Evolutionary conservation across 1,140 invertebrate genomes (phyloP), one percentile per base, ranked within the genome.

Genomic region (Drosophila bipectinata): DNA sequence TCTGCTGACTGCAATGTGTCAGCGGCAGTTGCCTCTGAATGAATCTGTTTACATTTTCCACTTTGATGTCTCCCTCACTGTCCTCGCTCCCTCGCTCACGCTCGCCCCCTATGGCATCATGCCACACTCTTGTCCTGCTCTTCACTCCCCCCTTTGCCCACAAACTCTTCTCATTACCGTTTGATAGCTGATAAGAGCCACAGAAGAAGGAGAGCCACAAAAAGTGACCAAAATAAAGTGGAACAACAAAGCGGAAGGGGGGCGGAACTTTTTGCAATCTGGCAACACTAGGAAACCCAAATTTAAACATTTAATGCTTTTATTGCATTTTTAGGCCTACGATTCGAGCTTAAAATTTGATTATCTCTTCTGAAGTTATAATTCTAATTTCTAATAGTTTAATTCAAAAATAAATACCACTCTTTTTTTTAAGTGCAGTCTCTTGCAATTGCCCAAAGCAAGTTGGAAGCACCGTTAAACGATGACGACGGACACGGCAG

Each of bases 21-120:
- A 84, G 78, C 74, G 73, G 63, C 81, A 87, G 77, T 87, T 78
- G 82, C 64, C 77, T 81, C 77, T 69, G 63, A 84, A 84, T 85
- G 77, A 85, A 85, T 81, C 77, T 85, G 81, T 85, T 85, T 87
- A 87, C 81, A 85, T 77, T 85, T 80, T 69, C 63, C 81, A 85
- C 73, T 60, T 81, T 77, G 48, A 74, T 69, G 56, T 82, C 68
- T 61, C 47, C 45, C 26, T 55, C 64, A 24, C 32, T 32, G 32
- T 26, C 39, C 37, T 8, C 30, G 45, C 52, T 44, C 34, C 6
- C 39, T 30, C 37, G 18, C 45, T 14, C 30, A n/a, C 30, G 39
- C 26, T 34, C 62, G 32, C 37, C 14, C 8, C 58, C 18, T 18
- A 60, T 60, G 58, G 58, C 49, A 60, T 52, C 15, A 15, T 60